phyloP scores from a whole-genome alignment of 1,140 invertebrate species.

The Cardiocondyla obscurior region DNA sequence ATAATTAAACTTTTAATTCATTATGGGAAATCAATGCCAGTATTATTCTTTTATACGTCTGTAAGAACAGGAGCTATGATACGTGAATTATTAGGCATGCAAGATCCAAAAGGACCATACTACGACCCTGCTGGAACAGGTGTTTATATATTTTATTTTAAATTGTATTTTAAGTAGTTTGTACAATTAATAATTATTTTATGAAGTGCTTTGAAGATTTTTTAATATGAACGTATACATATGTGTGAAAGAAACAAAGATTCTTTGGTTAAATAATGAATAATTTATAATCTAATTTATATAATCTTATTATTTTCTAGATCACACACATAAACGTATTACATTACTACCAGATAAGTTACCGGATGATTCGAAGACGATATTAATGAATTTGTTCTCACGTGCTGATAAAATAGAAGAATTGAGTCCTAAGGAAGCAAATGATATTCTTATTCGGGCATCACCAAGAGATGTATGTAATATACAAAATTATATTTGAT shows the following conservation, averaged over 20 bases:
- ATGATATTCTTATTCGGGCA: slow-evolving; percentile 91
- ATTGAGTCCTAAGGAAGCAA: slow-evolving; percentile 89
- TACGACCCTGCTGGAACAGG: slow-evolving; percentile 87
- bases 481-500: background rate
- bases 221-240: too few relatives aligned
- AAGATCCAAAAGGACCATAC: slow-evolving; percentile 82
- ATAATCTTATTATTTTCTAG: slow-evolving; percentile 78
- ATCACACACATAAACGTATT: slow-evolving; percentile 89
- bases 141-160: slow-evolving; percentile 78
- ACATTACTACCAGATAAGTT: slow-evolving; percentile 90
- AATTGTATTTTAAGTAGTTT: background rate
- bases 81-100: slow-evolving; percentile 87
- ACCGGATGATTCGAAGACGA: slow-evolving; percentile 86
- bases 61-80: slow-evolving; percentile 87
- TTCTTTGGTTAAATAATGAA: background rate
- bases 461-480: slow-evolving; percentile 86
- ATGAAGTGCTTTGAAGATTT: background rate
- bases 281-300: too few relatives aligned
- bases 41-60: slow-evolving; percentile 91
- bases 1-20: slow-evolving; percentile 90
- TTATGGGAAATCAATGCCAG: slow-evolving; percentile 89
- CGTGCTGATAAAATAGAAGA: slow-evolving; percentile 86
- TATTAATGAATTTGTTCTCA: slow-evolving; percentile 87
- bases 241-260: too few relatives aligned
- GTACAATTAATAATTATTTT: background rate